Percentiles rank a stretch among this genome's conserved stretches.
Conservation (phyloP, 2,797 vertebrate genomes). For the Lutjanus argentimaculatus region DNA sequence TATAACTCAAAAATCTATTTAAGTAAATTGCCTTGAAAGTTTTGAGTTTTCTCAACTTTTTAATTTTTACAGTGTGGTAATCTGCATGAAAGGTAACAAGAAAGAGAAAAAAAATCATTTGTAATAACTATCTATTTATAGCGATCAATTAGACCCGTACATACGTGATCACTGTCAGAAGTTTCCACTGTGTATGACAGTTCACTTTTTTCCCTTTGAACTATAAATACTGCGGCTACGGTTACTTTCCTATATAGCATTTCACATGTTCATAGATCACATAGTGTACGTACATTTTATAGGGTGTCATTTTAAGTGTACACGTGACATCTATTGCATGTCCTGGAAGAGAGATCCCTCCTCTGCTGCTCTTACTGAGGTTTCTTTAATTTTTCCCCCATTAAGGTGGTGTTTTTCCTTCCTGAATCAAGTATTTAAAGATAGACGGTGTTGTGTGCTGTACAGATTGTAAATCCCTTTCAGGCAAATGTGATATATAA, state of each 20-base stretch:
- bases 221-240: conserved; percentile 18
- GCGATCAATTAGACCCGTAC: no score
- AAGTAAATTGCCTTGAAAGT: no score
- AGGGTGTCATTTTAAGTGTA: neutral
- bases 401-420: neutral
- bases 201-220: neutral
- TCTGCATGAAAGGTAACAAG: no score
- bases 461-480: neutral
- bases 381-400: neutral
- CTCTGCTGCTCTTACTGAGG: neutral
- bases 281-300: conserved; percentile 19
- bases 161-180: no score
- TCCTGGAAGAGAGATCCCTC: neutral
- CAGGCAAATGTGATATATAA: neutral
- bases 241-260: conserved; percentile 1
- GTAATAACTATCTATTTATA: no score
- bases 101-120: no score
- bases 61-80: no score
- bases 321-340: neutral
- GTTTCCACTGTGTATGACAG: neutral
- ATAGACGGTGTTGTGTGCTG: neutral
- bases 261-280: conserved; percentile 17
- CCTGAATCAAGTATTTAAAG: no score
- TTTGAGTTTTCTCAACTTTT: no score
- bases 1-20: no score